These are phyloP conservation scores for Trisateles emortualis DNA, from an alignment of 2,888 invertebrate species.

Conservation along the genomic window DNA sequence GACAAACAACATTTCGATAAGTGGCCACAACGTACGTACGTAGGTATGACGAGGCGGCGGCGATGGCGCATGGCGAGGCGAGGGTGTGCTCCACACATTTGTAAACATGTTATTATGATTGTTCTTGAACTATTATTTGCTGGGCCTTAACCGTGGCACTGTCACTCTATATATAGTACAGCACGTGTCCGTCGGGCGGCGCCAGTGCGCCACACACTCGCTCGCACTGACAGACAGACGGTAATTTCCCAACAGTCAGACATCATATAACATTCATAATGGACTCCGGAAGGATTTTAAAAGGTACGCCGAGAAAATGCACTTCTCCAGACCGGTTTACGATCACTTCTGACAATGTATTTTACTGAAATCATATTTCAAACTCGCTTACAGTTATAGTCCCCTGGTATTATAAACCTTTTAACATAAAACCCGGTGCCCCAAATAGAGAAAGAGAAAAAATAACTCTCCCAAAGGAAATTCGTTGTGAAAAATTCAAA, in stretches of 20 bases:
- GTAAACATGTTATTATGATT: slow-evolving; percentile 43
- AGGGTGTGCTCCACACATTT: slow-evolving; percentile 28
- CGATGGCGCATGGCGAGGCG: neutral
- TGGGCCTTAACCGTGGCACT: slow-evolving; percentile 26
- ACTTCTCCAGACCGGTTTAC: slow-evolving; percentile 46
- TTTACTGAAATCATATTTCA: slow-evolving; percentile 8
- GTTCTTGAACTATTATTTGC: slow-evolving; percentile 31
- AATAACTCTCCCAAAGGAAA: slow-evolving; percentile 5
- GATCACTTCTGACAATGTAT: slow-evolving; percentile 17
- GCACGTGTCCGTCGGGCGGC: no score
- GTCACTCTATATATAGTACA: slow-evolving; percentile 34
- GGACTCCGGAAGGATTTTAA: slow-evolving; percentile 61
- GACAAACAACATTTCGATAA: slow-evolving; percentile 15
- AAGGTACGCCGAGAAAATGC: slow-evolving; percentile 55
- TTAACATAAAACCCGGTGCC: slow-evolving; percentile 1
- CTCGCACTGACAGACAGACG: slow-evolving; percentile 44
- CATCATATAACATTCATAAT: slow-evolving; percentile 63
- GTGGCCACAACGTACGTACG: neutral
- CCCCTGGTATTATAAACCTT: slow-evolving; percentile 3
- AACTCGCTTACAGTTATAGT: neutral
- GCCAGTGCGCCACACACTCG: slow-evolving; percentile 37
- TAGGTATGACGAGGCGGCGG: no score
- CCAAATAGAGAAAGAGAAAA: slow-evolving; percentile 8
- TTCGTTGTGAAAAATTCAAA: slow-evolving; percentile 7
- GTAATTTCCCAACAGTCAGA: slow-evolving; percentile 49